phyloP scores from a whole-genome alignment of 2,797 vertebrate species.

The Sciurus vulgaris region DNA sequence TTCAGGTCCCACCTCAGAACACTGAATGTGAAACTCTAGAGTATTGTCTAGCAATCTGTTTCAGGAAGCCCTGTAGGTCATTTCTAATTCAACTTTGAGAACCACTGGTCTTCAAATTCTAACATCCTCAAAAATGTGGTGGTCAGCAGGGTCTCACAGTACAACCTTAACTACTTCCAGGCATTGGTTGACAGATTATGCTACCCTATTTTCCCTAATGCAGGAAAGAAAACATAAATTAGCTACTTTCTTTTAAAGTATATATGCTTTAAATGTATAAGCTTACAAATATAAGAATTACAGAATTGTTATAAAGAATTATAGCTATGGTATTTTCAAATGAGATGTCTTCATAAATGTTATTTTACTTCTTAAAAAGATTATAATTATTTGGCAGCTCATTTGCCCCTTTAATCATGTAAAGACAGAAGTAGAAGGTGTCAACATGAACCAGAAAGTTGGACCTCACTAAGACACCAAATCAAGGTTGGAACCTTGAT shows the following conservation, averaged over 20 bases:
- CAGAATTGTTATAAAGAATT: neutral
- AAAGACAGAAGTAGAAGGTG: neutral
- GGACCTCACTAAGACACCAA: neutral
- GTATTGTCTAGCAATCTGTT: neutral
- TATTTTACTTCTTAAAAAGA: neutral
- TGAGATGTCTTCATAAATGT: neutral
- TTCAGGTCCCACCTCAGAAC: neutral
- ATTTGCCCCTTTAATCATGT: neutral
- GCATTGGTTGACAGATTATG: neutral
- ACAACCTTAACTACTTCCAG: neutral
- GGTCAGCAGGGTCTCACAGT: neutral
- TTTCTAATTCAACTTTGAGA: neutral
- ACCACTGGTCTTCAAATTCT: neutral
- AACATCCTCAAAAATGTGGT: neutral
- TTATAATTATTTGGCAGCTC: neutral
- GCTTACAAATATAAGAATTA: neutral
- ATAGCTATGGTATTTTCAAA: neutral
- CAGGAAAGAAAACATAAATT: neutral
- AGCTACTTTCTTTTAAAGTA: neutral
- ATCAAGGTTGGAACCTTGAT: neutral
- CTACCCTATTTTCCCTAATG: neutral
- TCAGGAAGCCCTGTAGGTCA: neutral
- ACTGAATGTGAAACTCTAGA: neutral
- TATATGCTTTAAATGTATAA: neutral
- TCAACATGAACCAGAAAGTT: neutral